Evolutionary conservation across 2,113 vertebrate genomes (phyloP).

Genomic region (Nibea coibor): DNA sequence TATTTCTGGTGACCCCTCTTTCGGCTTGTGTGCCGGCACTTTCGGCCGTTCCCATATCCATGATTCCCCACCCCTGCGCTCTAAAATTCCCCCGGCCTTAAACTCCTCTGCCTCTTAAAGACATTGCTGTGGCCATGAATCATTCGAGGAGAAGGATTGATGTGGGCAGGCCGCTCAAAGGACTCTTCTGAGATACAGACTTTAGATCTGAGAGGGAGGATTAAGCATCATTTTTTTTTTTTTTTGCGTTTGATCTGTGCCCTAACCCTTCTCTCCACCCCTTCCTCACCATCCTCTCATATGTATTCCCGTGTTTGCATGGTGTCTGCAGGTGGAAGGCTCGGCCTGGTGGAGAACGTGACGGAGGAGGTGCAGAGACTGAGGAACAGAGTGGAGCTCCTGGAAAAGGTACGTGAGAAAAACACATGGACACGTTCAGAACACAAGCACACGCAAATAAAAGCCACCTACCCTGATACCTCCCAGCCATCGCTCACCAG

Average conservation of each 20-base stretch:
- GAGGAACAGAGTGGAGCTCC: constrained; percentile 85
- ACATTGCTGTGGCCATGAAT: constrained; percentile 34
- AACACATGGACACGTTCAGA: constrained; percentile 12
- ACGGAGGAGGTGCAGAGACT: constrained; percentile 88
- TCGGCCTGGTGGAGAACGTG: constrained; percentile 72
- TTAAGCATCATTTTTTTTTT: not conserved
- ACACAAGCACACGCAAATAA: constrained; percentile 11
- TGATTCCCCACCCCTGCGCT: constrained; percentile 2
- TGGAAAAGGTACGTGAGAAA: constrained; percentile 83
- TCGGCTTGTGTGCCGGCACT: constrained; percentile 23
- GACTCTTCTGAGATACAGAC: constrained; percentile 20
- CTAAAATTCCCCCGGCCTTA: constrained; percentile 21
- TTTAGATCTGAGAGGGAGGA: constrained; percentile 9
- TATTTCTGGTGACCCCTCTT: constrained; percentile 60
- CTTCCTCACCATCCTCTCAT: not conserved
- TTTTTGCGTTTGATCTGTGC: not conserved
- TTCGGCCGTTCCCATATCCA: constrained; percentile 36
- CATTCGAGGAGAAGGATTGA: constrained; percentile 18
- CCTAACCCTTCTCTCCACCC: not conserved
- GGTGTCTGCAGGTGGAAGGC: constrained; percentile 65
- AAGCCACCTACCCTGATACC: constrained; percentile 45
- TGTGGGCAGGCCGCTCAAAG: constrained; percentile 8
- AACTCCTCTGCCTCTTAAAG: not conserved
- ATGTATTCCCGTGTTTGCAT: constrained; percentile 32
- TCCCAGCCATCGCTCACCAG: constrained; percentile 12